These are phyloP conservation scores for Chrysina gloriosa DNA, from an alignment of 2,888 invertebrate species.

Conservation along the genomic window DNA sequence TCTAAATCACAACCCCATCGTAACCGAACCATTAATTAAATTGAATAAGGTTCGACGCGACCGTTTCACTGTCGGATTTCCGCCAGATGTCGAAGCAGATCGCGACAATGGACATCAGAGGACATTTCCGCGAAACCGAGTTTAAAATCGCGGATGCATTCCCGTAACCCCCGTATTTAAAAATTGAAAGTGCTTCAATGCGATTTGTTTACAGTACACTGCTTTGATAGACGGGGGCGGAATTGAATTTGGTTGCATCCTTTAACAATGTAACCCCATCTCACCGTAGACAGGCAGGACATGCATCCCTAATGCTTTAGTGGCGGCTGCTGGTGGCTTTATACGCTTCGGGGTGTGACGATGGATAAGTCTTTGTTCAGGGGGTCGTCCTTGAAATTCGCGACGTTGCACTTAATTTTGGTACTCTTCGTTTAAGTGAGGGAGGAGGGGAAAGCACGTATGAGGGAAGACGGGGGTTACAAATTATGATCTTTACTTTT, in stretches of 20 bases:
- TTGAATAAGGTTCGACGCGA: constrained; percentile 60
- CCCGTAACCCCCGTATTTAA: constrained; percentile 58
- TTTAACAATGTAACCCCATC: constrained; percentile 63
- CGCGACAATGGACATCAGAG: constrained; percentile 61
- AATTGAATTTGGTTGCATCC: constrained; percentile 61
- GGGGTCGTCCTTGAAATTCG: too few species aligned
- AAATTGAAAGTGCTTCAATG: constrained; percentile 65
- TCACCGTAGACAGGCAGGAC: constrained; percentile 49
- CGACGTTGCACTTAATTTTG: too few species aligned
- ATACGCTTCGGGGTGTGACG: too few species aligned
- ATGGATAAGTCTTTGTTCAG: too few species aligned
- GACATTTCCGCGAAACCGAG: constrained; percentile 62
- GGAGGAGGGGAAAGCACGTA: too few species aligned
- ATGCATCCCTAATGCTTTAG: constrained; percentile 59
- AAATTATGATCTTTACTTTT: too few species aligned
- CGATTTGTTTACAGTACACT: constrained; percentile 64
- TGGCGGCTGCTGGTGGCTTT: constrained; percentile 51
- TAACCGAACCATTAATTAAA: constrained; percentile 63
- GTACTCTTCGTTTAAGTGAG: too few species aligned
- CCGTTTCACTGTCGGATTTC: constrained; percentile 59
- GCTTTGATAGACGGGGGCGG: constrained; percentile 62
- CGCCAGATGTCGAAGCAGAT: constrained; percentile 64
- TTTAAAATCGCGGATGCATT: constrained; percentile 59
- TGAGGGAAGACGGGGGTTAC: too few species aligned
- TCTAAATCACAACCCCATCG: constrained; percentile 51